Conservation (phyloP, 2,888 invertebrate species). For the Callosobruchus maculatus region DNA sequence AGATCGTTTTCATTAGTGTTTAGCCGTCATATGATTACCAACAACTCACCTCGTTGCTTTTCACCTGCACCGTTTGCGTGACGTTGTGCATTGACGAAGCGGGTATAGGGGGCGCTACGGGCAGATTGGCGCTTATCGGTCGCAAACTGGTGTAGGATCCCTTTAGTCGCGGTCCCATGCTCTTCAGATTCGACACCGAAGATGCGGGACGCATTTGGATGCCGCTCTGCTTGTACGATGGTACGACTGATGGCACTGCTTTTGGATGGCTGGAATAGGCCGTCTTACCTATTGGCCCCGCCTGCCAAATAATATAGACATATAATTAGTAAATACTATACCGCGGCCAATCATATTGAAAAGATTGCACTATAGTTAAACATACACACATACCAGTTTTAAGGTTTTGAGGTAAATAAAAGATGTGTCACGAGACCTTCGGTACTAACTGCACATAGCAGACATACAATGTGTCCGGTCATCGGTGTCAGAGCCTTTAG, state of each 20-base stretch:
- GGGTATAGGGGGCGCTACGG: conserved; percentile 33
- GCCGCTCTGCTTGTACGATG: conserved; percentile 13
- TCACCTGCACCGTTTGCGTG: conserved; percentile 13
- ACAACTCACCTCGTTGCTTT: conserved; percentile 22
- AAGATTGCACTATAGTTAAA: no score
- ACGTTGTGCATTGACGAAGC: conserved; percentile 1
- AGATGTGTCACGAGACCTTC: no score
- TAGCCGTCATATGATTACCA: no score
- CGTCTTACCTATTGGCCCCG: background rate
- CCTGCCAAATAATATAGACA: background rate
- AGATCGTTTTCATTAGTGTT: background rate
- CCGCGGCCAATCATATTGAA: no score
- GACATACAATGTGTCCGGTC: no score
- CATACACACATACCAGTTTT: no score
- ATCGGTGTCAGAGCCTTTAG: no score
- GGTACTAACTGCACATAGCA: no score
- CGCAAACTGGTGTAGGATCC: conserved; percentile 43
- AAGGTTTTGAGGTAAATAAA: no score
- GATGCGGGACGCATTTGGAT: conserved; percentile 7
- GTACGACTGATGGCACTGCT: background rate
- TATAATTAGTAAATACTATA: no score
- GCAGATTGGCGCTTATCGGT: conserved; percentile 38
- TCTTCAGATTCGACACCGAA: conserved; percentile 33
- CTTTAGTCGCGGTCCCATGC: conserved; percentile 37
- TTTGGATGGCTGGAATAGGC: background rate